Evolutionary conservation across 2,113 vertebrate species (phyloP), one percentile per base, ranked within the genome.

Genomic region (Callocephalon fimbriatum): DNA sequence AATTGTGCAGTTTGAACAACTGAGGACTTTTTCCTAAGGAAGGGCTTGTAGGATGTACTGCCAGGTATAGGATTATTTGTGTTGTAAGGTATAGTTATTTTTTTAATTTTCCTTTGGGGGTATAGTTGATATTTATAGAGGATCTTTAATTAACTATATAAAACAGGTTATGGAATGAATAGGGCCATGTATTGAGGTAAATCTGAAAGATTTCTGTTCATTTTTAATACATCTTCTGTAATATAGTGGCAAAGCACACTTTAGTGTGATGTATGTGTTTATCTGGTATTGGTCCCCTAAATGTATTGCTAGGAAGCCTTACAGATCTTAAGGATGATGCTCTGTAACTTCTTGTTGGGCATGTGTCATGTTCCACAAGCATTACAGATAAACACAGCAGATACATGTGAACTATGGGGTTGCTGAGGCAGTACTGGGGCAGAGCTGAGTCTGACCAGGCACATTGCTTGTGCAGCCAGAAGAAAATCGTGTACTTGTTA

Each of bases 141-240:
- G 88, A 88, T 93, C 66, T 92, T 18, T 95, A 63, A 95, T 94
- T 95, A 98, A 96, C 90, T 90, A 77, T 83, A 93, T 84, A 86
- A 96, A 93, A 76, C 51, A 94, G 95, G 62, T 95, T 92, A 91
- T 54, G 48, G 90, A 95, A 90, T 84, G 42, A 90, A 94, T 86
- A 93, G 90, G 86, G 93, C 73, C 38, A 48, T 92, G 15, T 62
- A 95, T 93, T 95, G 81, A 42, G 77, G 95, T 95, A 97, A 96
- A 96, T 91, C 59, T 86, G 90, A 87, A 96, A 86, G 92, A 78
- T 90, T 95, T 96, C 76, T 96, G 51, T 59, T 94, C 61, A 61
- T 73, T 95, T 97, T 95, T 89, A 90, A 89, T 95, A 71, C 45
- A 79, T 68, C 80, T 97, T 97, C 92, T 92, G 90, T 82, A 94